Conservation (phyloP, 1,140 invertebrate genomes). For the Oscheius sp. region DNA sequence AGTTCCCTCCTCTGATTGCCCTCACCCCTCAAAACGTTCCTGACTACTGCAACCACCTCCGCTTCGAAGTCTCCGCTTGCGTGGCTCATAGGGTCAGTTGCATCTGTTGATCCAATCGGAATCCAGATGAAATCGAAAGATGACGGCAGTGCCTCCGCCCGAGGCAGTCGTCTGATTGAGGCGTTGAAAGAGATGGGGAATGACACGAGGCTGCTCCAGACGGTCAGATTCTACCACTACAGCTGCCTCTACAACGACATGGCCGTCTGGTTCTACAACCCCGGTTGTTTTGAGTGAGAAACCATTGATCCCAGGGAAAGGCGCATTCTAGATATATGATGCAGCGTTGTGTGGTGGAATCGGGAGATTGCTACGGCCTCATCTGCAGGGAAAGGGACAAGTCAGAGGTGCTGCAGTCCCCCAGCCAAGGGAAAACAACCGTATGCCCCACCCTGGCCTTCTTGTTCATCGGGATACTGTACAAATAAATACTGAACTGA, state of each 20-base stretch:
- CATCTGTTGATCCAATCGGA: no score
- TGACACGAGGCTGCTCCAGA: not conserved
- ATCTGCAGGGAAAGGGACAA: no score
- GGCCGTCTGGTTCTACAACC: not conserved
- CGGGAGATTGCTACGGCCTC: not conserved
- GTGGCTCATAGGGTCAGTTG: no score
- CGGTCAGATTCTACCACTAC: not conserved
- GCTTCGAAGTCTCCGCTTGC: not conserved
- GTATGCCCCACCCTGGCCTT: no score
- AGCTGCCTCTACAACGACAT: not conserved
- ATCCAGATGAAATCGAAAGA: not conserved
- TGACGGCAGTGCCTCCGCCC: slow-evolving; percentile 8
- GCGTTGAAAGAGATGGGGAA: not conserved
- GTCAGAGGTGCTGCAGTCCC: no score
- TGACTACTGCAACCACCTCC: not conserved
- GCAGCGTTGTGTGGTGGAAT: not conserved
- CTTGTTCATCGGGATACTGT: no score
- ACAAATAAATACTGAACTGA: no score
- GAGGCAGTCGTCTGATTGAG: slow-evolving; percentile 10
- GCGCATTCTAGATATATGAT: no score
- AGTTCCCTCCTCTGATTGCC: no score
- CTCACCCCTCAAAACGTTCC: no score
- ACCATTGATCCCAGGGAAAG: no score
- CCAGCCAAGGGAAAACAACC: no score
- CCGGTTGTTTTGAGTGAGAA: not conserved